Evolutionary conservation across 2,797 vertebrate species (phyloP), one percentile per base, ranked within the genome.

Genomic region (Thamnophis elegans): DNA sequence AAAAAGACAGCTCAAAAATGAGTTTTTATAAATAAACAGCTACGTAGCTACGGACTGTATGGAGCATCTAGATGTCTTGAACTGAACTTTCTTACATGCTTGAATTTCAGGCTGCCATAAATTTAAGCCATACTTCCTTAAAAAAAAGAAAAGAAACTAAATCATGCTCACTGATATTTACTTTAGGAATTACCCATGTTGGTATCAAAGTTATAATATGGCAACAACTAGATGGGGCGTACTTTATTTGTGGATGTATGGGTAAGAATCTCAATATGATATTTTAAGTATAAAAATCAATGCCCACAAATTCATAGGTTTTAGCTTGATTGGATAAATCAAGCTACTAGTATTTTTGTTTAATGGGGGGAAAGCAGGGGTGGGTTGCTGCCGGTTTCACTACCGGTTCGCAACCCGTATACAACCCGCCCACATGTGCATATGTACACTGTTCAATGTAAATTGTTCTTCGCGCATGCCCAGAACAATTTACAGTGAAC

Each of bases 11-110:
- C 0, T 89, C 58, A 85, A 56, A 85, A 82, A 90, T 53, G 36
- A 51, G 51, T 88, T 78, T 93, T 88, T 58, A 60, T 56, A 85
- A 60, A 90, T 60, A 92, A 92, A 86, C 12, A n/a, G 32, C 85
- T 88, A 51, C 0, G 20, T 12, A 73, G n/a, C 18, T n/a, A 90
- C 55, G 62, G 87, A 47, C 3, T 16, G 14, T 9, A 88, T 28
- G 36, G 87, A 47, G 0, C 73, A 82, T 51, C 26, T 89, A 62
- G 42, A 36, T 32, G 32, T 55, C 26, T 58, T 87, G 54, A 0
- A 32, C 12, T 85, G 0, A 0, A 2, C 89, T 91, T 2, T 42
- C 2, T 90, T 92, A 20, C 59, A 85, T 87, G 1, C 28, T 22
- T 54, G 62, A 22, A 16, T 11, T 88, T 62, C n/a, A 54, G 25